Base-by-base conservation (phyloP, 2,113 vertebrate species). In the Axis porcinus region DNA sequence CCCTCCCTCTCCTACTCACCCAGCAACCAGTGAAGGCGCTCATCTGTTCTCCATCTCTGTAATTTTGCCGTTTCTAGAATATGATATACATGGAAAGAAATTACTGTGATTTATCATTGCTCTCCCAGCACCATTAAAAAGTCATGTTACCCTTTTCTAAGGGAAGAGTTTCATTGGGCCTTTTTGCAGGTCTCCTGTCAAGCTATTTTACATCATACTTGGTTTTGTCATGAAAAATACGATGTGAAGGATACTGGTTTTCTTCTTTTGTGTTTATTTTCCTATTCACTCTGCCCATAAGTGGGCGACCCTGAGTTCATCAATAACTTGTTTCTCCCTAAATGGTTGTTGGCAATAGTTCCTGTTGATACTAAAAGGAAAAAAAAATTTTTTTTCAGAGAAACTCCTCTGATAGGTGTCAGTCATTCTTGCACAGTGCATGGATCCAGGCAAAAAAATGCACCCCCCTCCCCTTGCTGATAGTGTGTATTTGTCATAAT, bases 361-460 rank as follows among this genome's bases (percentile, higher is more conserved):
- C 17, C 25, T 64, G 25, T 89, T 92, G 81, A 36, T 86, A 55
- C 89, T 90, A n/a, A 85, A 91, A 89, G 62, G 4, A 83, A 25
- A 54, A 79, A 89, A 28, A 55, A 33, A 2, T 25, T 36, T 36
- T 3, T 36, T 70, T 70, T 62, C 27, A 15, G 9, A 89, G 87
- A 36, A 43, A 11, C n/a, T 36, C 81, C 47, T 54, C 57, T 74
- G 85, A 33, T 6, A 79, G 74, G 89, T 74, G 67, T 13, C 76
- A 84, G 0, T 83, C 4, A 10, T 55, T 55, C 55, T 16, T 14
- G 21, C 60, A 27, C 11, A 21, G 12, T n/a, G 16, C 25, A 4
- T 17, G 87, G 40, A 30, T 78, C 45, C 33, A 19, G 62, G 67
- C 2, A 3, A n/a, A 50, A 60, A 28, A 33, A 4, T 0, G 0